Evolutionary conservation across 2,888 invertebrate species (phyloP).

Genomic region (Tanaodytes sp.): DNA sequence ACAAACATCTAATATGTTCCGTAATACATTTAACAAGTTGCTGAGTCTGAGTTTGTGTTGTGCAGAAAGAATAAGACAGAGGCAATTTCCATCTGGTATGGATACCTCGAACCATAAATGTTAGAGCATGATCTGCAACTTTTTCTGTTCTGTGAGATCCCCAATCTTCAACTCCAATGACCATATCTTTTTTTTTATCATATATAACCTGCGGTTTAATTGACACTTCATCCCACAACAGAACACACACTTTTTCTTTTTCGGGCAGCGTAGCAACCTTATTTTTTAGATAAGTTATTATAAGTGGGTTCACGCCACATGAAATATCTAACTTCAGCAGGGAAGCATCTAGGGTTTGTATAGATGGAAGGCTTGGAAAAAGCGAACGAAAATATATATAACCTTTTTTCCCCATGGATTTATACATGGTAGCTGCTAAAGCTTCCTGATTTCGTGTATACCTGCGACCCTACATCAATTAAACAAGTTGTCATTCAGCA

Average conservation of each 20-base stretch:
- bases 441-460: slow-evolving; percentile 4
- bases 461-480: slow-evolving; percentile 22
- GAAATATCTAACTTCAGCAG: background rate
- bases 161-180: slow-evolving; percentile 21
- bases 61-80: slow-evolving; percentile 28
- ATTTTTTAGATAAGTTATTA: too few relatives aligned
- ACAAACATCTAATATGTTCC: slow-evolving; percentile 25
- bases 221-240: slow-evolving; percentile 21
- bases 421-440: slow-evolving; percentile 6
- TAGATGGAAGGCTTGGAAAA: slow-evolving; percentile 4
- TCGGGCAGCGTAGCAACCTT: background rate
- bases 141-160: slow-evolving; percentile 5
- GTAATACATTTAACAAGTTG: slow-evolving; percentile 33
- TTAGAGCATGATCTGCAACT: slow-evolving; percentile 33
- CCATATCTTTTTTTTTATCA: background rate
- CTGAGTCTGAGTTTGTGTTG: slow-evolving; percentile 7
- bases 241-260: slow-evolving; percentile 11
- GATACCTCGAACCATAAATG: slow-evolving; percentile 38
- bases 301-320: slow-evolving; percentile 1
- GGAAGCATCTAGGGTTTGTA: background rate
- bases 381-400: slow-evolving; percentile 2
- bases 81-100: slow-evolving; percentile 38
- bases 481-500: too few relatives aligned
- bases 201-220: background rate
- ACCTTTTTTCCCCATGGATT: slow-evolving; percentile 11